Percentiles rank a stretch among this genome's conserved stretches.
Conservation (phyloP, 2,888 invertebrate species). For the Osedax frankpressi region DNA sequence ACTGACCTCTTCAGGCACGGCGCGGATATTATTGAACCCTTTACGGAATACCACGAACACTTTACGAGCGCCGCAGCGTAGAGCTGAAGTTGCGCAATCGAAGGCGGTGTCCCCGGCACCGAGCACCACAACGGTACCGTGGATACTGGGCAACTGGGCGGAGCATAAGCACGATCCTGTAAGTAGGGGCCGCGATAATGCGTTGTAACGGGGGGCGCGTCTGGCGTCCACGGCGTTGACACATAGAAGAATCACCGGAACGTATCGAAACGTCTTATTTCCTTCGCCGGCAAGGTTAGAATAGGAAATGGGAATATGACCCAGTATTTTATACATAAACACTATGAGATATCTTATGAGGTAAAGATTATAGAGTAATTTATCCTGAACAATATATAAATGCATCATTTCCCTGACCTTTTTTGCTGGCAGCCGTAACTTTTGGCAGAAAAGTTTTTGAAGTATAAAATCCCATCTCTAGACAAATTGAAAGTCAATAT, state of each 20-base stretch:
- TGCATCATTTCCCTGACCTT: slow-evolving; percentile 50
- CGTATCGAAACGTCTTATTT: too few species aligned
- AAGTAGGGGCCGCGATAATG: too few species aligned
- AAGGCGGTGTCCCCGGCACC: slow-evolving; percentile 98
- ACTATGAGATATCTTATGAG: too few species aligned
- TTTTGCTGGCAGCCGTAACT: slow-evolving; percentile 77
- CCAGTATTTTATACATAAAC: too few species aligned
- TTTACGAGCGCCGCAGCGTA: slow-evolving; percentile 79
- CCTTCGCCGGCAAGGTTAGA: too few species aligned
- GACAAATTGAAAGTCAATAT: too few species aligned
- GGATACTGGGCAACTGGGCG: slow-evolving; percentile 57
- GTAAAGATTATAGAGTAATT: too few species aligned
- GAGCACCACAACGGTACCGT: slow-evolving; percentile 75
- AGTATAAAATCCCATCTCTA: slow-evolving; percentile 76
- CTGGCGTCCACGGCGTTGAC: too few species aligned
- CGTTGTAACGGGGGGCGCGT: too few species aligned
- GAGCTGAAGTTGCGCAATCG: slow-evolving; percentile 92
- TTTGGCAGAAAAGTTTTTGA: slow-evolving; percentile 83
- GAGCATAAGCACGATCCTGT: slow-evolving; percentile 69
- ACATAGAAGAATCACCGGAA: too few species aligned
- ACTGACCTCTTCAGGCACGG: slow-evolving; percentile 86
- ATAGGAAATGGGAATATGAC: too few species aligned
- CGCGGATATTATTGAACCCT: slow-evolving; percentile 83
- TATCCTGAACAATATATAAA: too few species aligned
- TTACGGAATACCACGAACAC: slow-evolving; percentile 87